These are phyloP conservation scores for Pantherophis guttatus DNA, from an alignment of 2,113 vertebrate genomes.

Conservation along the genomic window DNA sequence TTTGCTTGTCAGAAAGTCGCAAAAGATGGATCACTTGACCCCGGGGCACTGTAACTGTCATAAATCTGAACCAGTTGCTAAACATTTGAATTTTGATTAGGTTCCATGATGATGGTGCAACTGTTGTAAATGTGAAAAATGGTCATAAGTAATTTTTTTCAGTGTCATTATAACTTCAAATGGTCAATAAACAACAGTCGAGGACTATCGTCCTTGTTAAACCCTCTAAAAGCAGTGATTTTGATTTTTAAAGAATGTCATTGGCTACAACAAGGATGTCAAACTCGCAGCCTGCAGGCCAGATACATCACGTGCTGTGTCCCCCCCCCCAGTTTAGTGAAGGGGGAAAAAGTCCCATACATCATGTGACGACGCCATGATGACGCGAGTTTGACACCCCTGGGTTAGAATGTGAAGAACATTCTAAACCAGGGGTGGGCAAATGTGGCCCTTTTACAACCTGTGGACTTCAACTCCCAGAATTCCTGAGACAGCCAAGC, in stretches of 20 bases:
- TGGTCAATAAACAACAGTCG: neutral
- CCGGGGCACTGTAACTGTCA: neutral
- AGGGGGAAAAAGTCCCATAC: too few species aligned
- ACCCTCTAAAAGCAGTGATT: constrained; percentile 41
- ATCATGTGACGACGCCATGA: too few species aligned
- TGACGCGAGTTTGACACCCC: too few species aligned
- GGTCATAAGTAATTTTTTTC: neutral
- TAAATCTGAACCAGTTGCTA: neutral
- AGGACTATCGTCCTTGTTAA: constrained; percentile 16
- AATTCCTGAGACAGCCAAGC: too few species aligned
- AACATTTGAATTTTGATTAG: neutral
- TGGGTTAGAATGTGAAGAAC: neutral
- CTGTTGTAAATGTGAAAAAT: neutral
- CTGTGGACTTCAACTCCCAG: too few species aligned
- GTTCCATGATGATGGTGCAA: neutral
- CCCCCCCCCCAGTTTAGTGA: too few species aligned
- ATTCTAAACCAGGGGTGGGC: neutral
- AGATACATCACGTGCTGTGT: too few species aligned
- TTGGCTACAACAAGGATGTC: neutral
- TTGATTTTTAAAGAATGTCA: constrained; percentile 30
- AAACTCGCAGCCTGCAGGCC: too few species aligned
- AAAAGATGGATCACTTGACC: neutral
- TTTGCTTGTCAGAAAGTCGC: neutral
- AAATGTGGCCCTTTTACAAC: too few species aligned
- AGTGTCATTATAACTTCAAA: neutral